phyloP scores from a whole-genome alignment of 1,140 invertebrate species.

The Saccostrea glomerata region DNA sequence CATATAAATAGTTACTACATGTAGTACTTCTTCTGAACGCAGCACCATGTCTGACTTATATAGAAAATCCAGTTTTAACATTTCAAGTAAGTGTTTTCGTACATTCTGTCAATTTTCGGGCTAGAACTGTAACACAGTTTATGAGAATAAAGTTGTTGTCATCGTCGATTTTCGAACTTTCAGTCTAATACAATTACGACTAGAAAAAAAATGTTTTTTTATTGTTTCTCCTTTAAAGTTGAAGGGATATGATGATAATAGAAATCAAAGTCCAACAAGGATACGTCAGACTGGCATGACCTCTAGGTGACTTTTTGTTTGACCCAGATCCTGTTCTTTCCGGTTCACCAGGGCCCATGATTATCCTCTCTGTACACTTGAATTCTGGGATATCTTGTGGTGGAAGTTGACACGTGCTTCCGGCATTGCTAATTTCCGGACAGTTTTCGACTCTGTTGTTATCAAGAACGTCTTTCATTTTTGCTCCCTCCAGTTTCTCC shows the following conservation, averaged over 20 bases:
- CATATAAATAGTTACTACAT: too few species aligned
- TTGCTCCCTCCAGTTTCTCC: not conserved
- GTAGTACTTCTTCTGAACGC: too few species aligned
- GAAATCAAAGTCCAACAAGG: not conserved
- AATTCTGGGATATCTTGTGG: not conserved
- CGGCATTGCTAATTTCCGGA: not conserved
- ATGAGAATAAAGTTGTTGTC: too few species aligned
- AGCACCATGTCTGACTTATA: too few species aligned
- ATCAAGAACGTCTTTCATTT: not conserved
- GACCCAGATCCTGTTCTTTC: not conserved
- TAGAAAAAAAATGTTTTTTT: not conserved
- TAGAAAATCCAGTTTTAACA: too few species aligned
- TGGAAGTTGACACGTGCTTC: too few species aligned
- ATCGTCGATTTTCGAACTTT: too few species aligned
- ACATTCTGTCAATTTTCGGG: too few species aligned
- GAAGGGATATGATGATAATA: not conserved
- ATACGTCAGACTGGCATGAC: not conserved
- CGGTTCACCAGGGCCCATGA: not conserved
- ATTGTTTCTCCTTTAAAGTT: not conserved
- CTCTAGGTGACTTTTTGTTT: not conserved
- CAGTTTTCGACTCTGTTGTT: not conserved
- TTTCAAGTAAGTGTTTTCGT: too few species aligned
- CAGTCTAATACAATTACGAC: too few species aligned
- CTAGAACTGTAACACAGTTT: too few species aligned
- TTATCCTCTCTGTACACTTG: not conserved